Evolutionary conservation across 2,888 invertebrate genomes (phyloP).

Genomic region (Alitta virens): DNA sequence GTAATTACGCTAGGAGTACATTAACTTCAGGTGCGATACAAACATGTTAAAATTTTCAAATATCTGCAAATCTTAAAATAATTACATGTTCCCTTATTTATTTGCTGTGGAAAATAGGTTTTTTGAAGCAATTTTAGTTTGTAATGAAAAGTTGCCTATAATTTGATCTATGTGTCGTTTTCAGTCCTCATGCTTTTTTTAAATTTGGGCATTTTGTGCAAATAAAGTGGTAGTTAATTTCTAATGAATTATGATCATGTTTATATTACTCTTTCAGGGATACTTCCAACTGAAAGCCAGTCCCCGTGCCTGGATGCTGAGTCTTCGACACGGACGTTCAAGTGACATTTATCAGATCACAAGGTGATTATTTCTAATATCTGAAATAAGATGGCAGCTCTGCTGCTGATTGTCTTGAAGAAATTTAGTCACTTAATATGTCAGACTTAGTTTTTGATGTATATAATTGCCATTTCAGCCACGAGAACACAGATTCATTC

Average conservation of each 20-base stretch:
- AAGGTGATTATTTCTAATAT: conserved; percentile 40
- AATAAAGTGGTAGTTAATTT: not conserved
- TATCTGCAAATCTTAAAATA: too few relatives aligned
- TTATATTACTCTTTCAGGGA: conserved; percentile 62
- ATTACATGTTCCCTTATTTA: too few relatives aligned
- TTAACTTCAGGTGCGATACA: too few relatives aligned
- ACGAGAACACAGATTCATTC: conserved; percentile 75
- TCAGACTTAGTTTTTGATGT: not conserved
- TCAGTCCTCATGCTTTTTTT: too few relatives aligned
- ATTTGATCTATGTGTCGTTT: too few relatives aligned
- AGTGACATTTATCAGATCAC: conserved; percentile 90
- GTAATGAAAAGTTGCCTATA: too few relatives aligned
- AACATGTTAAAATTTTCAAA: too few relatives aligned
- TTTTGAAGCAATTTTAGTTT: too few relatives aligned
- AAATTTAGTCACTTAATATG: not conserved
- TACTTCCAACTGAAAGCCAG: conserved; percentile 98
- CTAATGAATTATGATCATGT: not conserved
- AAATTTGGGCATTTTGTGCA: too few relatives aligned
- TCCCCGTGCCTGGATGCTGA: conserved; percentile 91
- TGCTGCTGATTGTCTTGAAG: not conserved
- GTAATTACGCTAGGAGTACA: too few relatives aligned
- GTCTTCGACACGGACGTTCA: conserved; percentile 87
- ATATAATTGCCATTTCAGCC: conserved; percentile 59
- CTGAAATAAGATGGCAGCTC: too few relatives aligned
- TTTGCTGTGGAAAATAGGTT: too few relatives aligned